phyloP scores from a whole-genome alignment of 2,888 invertebrate species.

The Carcina quercana region DNA sequence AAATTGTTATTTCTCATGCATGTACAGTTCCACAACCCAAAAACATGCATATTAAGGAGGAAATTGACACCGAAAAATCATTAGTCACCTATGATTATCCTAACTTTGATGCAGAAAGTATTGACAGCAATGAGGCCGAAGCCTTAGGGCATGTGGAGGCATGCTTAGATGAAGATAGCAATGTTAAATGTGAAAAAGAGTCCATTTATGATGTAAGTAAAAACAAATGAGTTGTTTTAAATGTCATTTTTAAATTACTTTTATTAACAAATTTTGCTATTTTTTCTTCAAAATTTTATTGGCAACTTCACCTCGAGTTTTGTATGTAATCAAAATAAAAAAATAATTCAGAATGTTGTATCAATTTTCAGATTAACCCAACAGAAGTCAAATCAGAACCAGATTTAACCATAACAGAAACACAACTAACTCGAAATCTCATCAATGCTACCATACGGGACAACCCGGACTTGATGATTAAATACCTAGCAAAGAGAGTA shows the following conservation, averaged over 20 bases:
- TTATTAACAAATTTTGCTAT: too few species aligned
- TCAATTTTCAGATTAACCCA: too few species aligned
- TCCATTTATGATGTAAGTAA: constrained; percentile 30
- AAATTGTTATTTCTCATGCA: constrained; percentile 10
- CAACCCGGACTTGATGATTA: constrained; percentile 45
- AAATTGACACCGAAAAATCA: constrained; percentile 25
- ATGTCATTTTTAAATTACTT: constrained; percentile 1
- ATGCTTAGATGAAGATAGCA: constrained; percentile 45
- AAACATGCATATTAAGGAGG: constrained; percentile 28
- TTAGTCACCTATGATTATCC: constrained; percentile 43
- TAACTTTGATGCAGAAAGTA: constrained; percentile 14
- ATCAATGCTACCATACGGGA: constrained; percentile 53
- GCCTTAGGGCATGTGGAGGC: constrained; percentile 55
- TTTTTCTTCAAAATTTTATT: too few species aligned
- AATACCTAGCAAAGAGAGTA: constrained; percentile 33
- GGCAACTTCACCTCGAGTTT: too few species aligned
- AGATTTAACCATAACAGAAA: constrained; percentile 48
- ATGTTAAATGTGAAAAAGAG: constrained; percentile 35
- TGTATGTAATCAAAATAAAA: too few species aligned
- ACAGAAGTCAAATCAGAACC: constrained; percentile 41
- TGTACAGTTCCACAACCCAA: constrained; percentile 17
- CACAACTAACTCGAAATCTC: constrained; percentile 55
- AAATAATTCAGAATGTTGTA: too few species aligned
- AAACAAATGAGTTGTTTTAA: background rate
- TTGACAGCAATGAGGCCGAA: constrained; percentile 46